These are phyloP conservation scores for Trichoplusia ni DNA, from an alignment of 1,140 invertebrate genomes.

Conservation along the genomic window DNA sequence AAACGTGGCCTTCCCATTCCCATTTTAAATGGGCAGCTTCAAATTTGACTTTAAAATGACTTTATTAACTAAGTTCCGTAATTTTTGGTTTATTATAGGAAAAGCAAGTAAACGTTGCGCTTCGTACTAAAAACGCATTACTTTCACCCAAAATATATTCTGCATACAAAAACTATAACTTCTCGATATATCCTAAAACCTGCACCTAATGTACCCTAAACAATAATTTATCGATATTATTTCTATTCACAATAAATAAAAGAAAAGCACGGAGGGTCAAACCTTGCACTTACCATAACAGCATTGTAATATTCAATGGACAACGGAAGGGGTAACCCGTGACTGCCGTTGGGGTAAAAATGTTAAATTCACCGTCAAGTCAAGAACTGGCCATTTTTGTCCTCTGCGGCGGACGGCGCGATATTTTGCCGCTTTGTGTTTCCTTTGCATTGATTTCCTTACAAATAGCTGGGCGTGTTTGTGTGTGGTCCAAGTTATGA, in stretches of 20 bases:
- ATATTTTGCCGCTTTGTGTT: slow-evolving; percentile 69
- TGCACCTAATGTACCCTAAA: slow-evolving; percentile 61
- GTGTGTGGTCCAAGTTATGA: slow-evolving; percentile 36
- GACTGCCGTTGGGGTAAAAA: slow-evolving; percentile 48
- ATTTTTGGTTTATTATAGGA: too few relatives aligned
- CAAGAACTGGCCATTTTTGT: slow-evolving; percentile 56
- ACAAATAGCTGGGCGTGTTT: slow-evolving; percentile 43
- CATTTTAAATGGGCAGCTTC: too few relatives aligned
- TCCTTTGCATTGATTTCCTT: slow-evolving; percentile 67
- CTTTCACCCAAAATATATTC: too few relatives aligned
- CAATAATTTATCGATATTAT: slow-evolving; percentile 67
- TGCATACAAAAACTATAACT: too few relatives aligned
- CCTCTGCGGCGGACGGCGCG: slow-evolving; percentile 62
- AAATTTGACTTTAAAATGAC: too few relatives aligned
- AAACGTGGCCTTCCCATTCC: too few relatives aligned
- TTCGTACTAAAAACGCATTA: too few relatives aligned
- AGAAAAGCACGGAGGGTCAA: slow-evolving; percentile 58
- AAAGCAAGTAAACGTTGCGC: too few relatives aligned
- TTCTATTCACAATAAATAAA: slow-evolving; percentile 62
- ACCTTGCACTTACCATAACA: slow-evolving; percentile 61
- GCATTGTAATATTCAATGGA: slow-evolving; percentile 55
- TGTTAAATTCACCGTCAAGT: slow-evolving; percentile 68
- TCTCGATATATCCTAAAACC: too few relatives aligned
- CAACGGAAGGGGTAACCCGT: slow-evolving; percentile 57
- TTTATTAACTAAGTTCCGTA: too few relatives aligned